Evolutionary conservation across 2,888 invertebrate genomes (phyloP), one percentile per base, ranked within the genome.

Genomic region (Bembecia ichneumoniformis): DNA sequence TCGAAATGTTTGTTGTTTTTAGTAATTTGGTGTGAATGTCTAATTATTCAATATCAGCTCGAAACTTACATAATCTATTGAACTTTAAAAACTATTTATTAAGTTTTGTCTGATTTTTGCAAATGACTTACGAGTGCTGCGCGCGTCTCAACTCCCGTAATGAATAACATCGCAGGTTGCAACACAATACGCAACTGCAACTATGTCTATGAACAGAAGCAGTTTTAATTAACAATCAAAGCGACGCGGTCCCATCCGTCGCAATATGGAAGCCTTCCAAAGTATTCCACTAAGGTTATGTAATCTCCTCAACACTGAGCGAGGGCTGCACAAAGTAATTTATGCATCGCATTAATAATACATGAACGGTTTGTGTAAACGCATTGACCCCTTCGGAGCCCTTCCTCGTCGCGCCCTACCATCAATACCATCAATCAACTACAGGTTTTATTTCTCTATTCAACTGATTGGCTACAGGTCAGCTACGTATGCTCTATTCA

Each of bases 281-380:
- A 71, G 66, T 68, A 67, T 66, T 60, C 65, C 57, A 65, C 60
- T 66, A 63, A 66, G 60, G 58, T 61, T 58, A 51, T 60, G 64
- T 71, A 73, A 77, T 77, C 77, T 71, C 58, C 63, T 59, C 57
- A 49, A 57, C 60, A 55, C 64, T 71, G 71, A 71, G 68, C 66
- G 68, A 68, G 58, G 65, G 63, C 56, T 68, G 74, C 77, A 73
- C 68, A 65, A 63, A 67, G 67, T 77, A 77, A 77, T 77, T 68
- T 73, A 79, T 77, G 71, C 75, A 64, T 53, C 60, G 52, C 71
- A 76, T 79, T 75, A 77, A 75, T 77, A 77, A 77, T 76, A 77
- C 77, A 79, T 77, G 77, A 74, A 15, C 15, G 7, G 15, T 16
- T 63, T 65, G 64, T 66, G 69, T 68, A 64, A 71, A 68, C 64